Evolutionary conservation across 2,113 vertebrate genomes (phyloP).

Genomic region (Leptosomus discolor): DNA sequence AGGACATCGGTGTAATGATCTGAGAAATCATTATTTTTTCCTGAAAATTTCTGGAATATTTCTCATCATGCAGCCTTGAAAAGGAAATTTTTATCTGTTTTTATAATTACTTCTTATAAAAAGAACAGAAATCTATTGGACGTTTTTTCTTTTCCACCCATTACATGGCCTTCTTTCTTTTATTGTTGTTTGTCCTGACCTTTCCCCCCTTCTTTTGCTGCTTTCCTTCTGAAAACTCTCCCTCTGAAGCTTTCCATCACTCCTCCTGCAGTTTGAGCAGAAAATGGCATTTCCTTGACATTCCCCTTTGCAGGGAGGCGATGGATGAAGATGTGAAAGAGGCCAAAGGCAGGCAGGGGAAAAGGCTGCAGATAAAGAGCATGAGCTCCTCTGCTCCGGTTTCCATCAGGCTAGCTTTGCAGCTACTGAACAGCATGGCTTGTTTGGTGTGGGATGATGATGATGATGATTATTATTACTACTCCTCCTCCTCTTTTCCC

Average conservation of each 20-base stretch:
- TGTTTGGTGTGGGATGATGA: neutral
- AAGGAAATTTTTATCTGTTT: neutral
- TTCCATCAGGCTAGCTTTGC: neutral
- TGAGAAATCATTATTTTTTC: neutral
- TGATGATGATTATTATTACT: no score
- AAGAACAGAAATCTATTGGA: neutral
- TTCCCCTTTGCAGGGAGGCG: neutral
- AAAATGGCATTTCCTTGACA: neutral
- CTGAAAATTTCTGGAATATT: neutral
- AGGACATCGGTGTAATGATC: accelerated
- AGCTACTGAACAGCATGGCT: neutral
- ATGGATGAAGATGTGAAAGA: neutral
- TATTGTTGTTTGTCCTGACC: neutral
- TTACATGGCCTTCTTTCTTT: neutral
- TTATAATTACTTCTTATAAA: neutral
- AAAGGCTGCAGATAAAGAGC: neutral
- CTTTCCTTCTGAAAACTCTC: neutral
- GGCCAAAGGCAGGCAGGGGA: neutral
- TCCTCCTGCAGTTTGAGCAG: neutral
- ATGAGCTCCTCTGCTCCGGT: neutral
- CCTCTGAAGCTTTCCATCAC: neutral
- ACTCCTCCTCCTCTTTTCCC: neutral
- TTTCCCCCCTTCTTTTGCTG: neutral
- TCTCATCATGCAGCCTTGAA: neutral
- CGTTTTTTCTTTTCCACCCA: neutral